A percentile compares a stretch with the other conserved stretches of the same genome.
Evolutionary conservation across 2,888 invertebrate species (phyloP).

Genomic region (Andrena camellia): DNA sequence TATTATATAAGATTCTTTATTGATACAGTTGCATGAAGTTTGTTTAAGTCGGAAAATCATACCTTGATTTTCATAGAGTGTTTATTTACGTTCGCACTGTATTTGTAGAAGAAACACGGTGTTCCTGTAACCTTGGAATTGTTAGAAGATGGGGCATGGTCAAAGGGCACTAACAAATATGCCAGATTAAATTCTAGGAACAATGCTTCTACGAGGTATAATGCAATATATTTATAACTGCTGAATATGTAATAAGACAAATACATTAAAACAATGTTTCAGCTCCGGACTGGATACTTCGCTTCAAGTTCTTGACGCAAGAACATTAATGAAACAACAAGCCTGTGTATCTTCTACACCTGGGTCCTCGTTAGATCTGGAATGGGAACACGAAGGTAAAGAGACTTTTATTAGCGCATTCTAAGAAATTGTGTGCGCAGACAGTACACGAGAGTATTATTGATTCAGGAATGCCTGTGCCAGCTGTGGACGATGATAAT

Average conservation of each 20-base stretch:
- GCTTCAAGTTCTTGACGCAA: constrained; percentile 88
- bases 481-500: constrained; percentile 66
- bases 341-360: constrained; percentile 86
- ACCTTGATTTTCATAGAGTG: background rate
- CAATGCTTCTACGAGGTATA: constrained; percentile 77
- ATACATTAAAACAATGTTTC: constrained; percentile 27
- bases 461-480: constrained; percentile 73
- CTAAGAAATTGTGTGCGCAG: background rate
- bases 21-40: constrained; percentile 3
- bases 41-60: background rate
- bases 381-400: constrained; percentile 89
- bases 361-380: constrained; percentile 89
- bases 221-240: background rate
- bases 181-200: constrained; percentile 76
- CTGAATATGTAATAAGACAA: background rate
- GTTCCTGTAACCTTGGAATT: constrained; percentile 79
- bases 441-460: background rate
- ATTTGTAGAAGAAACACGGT: constrained; percentile 76
- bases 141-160: constrained; percentile 78
- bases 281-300: constrained; percentile 86
- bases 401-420: background rate
- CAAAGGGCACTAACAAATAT: constrained; percentile 77
- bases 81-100: constrained; percentile 21
- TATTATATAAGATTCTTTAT: background rate
- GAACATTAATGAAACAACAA: constrained; percentile 85